Evolutionary conservation across 2,113 vertebrate genomes (phyloP), one percentile per base, ranked within the genome.

Genomic region (Jaculus jaculus): DNA sequence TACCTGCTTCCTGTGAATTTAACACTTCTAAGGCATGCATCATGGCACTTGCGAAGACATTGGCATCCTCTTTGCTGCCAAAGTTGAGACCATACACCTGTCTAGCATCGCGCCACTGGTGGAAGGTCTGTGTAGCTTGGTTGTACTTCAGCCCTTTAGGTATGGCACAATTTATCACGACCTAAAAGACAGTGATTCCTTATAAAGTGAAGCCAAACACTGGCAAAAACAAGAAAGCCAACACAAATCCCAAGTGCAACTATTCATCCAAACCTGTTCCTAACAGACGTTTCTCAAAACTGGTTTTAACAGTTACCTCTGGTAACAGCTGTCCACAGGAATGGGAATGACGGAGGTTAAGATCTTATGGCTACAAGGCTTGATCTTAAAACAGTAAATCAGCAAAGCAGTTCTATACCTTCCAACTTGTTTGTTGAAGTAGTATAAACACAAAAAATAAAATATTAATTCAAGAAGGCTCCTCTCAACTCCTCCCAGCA

Each of bases 131-230:
- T 1, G 99, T 99, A 95, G 99, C 99, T 97, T 99, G 99, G 98
- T 99, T 99, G 98, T 99, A 99, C 97, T 99, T 99, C 97, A 99
- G 98, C 95, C 99, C 99, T 98, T 99, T 99, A 16, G 99, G 99
- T 98, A 99, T 99, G 99, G 99, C 99, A 99, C 99, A 99, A 97
- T 99, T 99, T 97, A 99, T 99, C 97, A 99, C 99, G 98, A 99
- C 99, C 99, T 99, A 95, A 32, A 97, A 72, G 11, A 88, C 47
- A 89, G 84, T n/a, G 92, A 89, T 85, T 83, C 54, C 77, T 74
- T 74, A 65, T 63, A 83, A 47, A 85, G 39, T 54, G 71, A 94
- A 13, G 83, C 77, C 23, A 66, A 34, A 28, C 73, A 71, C 0
- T 66, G 61, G 72, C 15, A 92, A 82, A 77, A 75, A 65, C 37